phyloP scores from a whole-genome alignment of 1,140 invertebrate genomes.

The Geopemphigus sp. region DNA sequence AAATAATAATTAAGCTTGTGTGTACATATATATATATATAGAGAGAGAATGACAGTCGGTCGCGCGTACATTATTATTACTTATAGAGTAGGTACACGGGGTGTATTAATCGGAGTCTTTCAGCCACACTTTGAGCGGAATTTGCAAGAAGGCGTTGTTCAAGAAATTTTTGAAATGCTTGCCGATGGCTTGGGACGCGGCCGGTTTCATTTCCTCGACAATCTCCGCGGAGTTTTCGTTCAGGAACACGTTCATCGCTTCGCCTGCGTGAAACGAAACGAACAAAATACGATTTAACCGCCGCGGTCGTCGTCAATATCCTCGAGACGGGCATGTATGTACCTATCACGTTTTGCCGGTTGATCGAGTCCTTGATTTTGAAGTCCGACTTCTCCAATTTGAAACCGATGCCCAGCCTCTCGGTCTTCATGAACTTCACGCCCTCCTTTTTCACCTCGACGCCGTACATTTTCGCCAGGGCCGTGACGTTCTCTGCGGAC shows the following conservation, averaged over 20 bases:
- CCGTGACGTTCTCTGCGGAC: constrained; percentile 64
- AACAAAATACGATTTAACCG: no score
- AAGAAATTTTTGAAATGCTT: constrained; percentile 76
- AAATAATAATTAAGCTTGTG: not conserved
- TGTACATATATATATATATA: not conserved
- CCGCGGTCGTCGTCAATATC: no score
- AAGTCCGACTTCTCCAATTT: constrained; percentile 68
- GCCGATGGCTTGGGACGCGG: constrained; percentile 69
- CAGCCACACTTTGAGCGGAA: constrained; percentile 76
- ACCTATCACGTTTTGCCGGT: constrained; percentile 73
- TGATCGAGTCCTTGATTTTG: constrained; percentile 68
- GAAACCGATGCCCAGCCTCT: constrained; percentile 69
- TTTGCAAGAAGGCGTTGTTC: constrained; percentile 72
- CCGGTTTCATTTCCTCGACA: constrained; percentile 78
- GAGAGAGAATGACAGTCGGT: not conserved
- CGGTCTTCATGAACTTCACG: constrained; percentile 66
- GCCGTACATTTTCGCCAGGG: constrained; percentile 69
- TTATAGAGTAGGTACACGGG: no score
- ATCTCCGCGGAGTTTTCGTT: constrained; percentile 82
- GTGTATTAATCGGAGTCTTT: constrained; percentile 55
- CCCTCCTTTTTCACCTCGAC: constrained; percentile 63
- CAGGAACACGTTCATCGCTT: constrained; percentile 79
- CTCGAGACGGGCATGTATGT: no score
- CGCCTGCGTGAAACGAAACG: constrained; percentile 57
- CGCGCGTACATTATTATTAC: no score